Evolutionary conservation across 2,113 vertebrate genomes (phyloP), one percentile per base, ranked within the genome.

Genomic region (Aldabrachelys gigantea): DNA sequence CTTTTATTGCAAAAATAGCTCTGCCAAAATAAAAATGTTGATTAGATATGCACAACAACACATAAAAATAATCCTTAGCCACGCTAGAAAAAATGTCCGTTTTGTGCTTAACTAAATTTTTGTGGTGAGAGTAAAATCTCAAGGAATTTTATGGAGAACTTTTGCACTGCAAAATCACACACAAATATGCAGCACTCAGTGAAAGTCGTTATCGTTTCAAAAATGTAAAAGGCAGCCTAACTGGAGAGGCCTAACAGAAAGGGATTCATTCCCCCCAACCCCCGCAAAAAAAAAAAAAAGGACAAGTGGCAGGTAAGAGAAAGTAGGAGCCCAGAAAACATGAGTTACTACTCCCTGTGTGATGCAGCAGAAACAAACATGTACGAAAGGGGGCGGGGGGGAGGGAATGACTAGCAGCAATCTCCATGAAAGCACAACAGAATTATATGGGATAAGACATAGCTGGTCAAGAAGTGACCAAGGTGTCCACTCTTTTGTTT

Each of bases 1-100:
- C 11, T 96, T 96, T 93, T 95, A 87, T 11, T 16, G 94, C 56
- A 93, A 95, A 89, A 92, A 91, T 72, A 65, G 53, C 41, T 88
- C 85, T 79, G 65, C 82, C 95, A 94, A 88, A 54, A 91, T 80
- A 92, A 38, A 86, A 93, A 87, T 88, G 25, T 88, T 96, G 95
- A 93, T 96, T 95, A 93, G 85, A 89, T 75, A n/a, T 90, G n/a
- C 78, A 94, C 96, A 96, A 97, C 72, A 96, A 94, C 84, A 94
- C 69, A 88, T 87, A 91, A 95, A 88, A 95, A 72, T 84, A 97
- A 95, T 56, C 29, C n/a, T 44, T 88, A 92, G 82, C 31, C 97
- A 50, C 94, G 89, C 76, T 88, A 54, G 93, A 25, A 95, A 96
- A 93, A 90, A 92, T 35, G 89, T 54, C 54, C 89, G 49, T 35